These are phyloP conservation scores for Folsomia manolachei DNA, from an alignment of 2,888 invertebrate genomes.

Conservation along the genomic window DNA sequence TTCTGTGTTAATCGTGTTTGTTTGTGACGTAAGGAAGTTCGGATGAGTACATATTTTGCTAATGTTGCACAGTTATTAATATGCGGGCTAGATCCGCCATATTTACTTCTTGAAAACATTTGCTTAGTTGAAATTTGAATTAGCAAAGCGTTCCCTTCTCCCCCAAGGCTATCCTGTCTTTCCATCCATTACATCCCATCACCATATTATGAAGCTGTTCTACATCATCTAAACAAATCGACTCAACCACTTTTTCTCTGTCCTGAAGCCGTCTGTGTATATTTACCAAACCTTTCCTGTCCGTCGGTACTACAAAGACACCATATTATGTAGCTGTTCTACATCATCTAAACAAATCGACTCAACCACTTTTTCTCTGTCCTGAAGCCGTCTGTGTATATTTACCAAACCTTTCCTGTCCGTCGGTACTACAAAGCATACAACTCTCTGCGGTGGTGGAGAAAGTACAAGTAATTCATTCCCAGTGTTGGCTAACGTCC, in stretches of 20 bases:
- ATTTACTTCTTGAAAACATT: background rate
- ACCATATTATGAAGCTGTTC: too few relatives aligned
- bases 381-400: background rate
- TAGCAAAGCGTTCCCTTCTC: background rate
- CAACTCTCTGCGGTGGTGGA: background rate
- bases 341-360: background rate
- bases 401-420: background rate
- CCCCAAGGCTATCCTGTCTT: background rate
- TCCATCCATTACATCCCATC: background rate
- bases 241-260: background rate
- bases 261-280: background rate
- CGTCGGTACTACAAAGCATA: background rate
- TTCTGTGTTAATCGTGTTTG: too few relatives aligned
- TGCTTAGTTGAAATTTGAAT: background rate
- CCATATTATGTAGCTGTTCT: too few relatives aligned
- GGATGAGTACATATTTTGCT: background rate
- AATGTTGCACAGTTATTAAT: background rate
- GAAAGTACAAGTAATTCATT: background rate
- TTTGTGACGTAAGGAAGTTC: too few relatives aligned
- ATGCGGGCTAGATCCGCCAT: background rate
- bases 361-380: background rate
- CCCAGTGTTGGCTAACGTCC: background rate
- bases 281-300: background rate
- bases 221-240: background rate
- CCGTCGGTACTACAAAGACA: background rate